phyloP scores from a whole-genome alignment of 2,113 vertebrate genomes.

The Tachysurus fulvidraco region DNA sequence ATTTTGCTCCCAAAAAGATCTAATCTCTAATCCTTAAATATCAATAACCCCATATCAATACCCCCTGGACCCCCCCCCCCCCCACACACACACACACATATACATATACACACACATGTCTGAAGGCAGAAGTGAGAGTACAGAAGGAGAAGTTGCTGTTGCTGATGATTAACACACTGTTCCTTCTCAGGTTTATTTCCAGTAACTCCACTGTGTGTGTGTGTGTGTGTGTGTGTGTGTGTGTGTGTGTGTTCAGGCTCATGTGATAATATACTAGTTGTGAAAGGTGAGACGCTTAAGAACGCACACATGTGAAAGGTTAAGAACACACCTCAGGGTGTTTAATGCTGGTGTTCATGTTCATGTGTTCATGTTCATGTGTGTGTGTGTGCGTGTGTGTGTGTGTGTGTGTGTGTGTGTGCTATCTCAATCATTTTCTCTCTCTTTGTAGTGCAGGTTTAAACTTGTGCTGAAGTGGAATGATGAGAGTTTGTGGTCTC shows the following conservation, averaged over 20 bases:
- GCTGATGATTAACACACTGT: neutral
- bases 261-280: neutral
- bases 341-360: neutral
- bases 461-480: conserved; percentile 34
- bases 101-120: neutral
- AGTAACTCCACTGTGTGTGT: neutral
- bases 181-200: neutral
- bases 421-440: neutral
- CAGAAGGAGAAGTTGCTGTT: neutral
- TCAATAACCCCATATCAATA: neutral
- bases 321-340: neutral
- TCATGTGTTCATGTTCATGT: no score
- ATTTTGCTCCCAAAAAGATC: neutral
- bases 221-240: neutral
- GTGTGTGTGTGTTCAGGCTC: neutral
- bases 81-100: neutral
- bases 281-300: neutral
- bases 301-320: neutral
- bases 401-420: neutral
- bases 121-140: conserved; percentile 2
- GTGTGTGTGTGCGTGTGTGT: neutral
- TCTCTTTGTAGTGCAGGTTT: conserved; percentile 25
- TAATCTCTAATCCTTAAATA: neutral
- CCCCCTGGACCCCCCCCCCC: neutral
- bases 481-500: conserved; percentile 11